Evolutionary conservation across 2,888 invertebrate genomes (phyloP), one percentile per base, ranked within the genome.

Genomic region (Petrolisthes manimaculis): DNA sequence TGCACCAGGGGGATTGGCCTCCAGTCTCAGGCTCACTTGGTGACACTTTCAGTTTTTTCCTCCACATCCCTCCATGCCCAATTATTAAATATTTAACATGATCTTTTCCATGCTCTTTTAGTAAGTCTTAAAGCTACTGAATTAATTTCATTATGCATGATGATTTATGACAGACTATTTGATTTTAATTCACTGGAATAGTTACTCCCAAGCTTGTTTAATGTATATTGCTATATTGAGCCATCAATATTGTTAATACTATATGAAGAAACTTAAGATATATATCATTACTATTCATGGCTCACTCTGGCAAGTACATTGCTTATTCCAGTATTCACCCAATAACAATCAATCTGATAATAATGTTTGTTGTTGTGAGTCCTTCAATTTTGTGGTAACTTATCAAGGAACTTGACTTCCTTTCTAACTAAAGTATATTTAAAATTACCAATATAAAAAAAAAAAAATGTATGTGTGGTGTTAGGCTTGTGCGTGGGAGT

Each of bases 1-100:
- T 55, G n/a, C 83, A 86, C 86, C 77, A 86, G 86, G 86, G 55
- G 53, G 86, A 82, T 86, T 69, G n/a, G 78, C 82, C 86, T 86
- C 69, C 53, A 37, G 51, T 80, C 21, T 80, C n/a, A 55, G 21
- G 24, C 77, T 51, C 37, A 37, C 37, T 37, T 37, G 37, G 9
- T 77, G 6, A 8, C 37, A 77, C 51, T 77, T 14, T 14, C 51
- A 37, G 6, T 77, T 51, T n/a, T 14, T 79, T 53, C 51, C 12
- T 79, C 79, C 51, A 18, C n/a, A 12, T 37, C 37, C 37, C 37
- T 37, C 37, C 37, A 37, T 37, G 37, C 37, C 37, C 37, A 37
- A 37, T 37, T 37, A 37, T 37, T 37, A 37, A 37, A 37, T 37
- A 37, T 37, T 37, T 37, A 37, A 37, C 37, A 37, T 37, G 37